phyloP scores from a whole-genome alignment of 2,888 invertebrate species.

The Orthonychiurus folsomi region DNA sequence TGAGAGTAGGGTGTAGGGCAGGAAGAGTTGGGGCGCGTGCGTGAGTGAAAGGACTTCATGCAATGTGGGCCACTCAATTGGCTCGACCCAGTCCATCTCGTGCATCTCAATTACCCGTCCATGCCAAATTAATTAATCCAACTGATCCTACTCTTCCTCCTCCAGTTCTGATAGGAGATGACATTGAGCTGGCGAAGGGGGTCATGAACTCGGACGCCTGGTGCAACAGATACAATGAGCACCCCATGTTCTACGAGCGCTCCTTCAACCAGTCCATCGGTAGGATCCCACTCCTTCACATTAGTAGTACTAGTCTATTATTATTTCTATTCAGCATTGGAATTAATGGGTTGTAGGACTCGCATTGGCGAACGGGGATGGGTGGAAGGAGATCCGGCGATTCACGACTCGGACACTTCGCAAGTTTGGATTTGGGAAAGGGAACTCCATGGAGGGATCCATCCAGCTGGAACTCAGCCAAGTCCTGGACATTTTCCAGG shows the following conservation, averaged over 20 bases:
- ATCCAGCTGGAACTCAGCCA: conserved; percentile 19
- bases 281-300: conserved; percentile 8
- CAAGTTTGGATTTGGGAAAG: conserved; percentile 27
- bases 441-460: conserved; percentile 19
- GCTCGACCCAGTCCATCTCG: background rate
- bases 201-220: conserved; percentile 24
- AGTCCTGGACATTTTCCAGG: conserved; percentile 15
- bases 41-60: too few relatives aligned
- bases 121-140: background rate
- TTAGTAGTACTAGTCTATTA: too few relatives aligned
- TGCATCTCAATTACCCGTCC: too few relatives aligned
- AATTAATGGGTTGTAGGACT: conserved; percentile 11
- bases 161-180: conserved; percentile 19
- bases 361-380: conserved; percentile 18
- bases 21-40: too few relatives aligned
- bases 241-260: conserved; percentile 20
- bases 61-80: too few relatives aligned
- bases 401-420: conserved; percentile 18
- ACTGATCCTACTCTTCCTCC: background rate
- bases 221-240: conserved; percentile 17
- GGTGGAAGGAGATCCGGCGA: conserved; percentile 24
- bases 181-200: conserved; percentile 16
- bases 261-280: conserved; percentile 23
- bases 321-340: background rate
- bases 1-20: too few relatives aligned